Conservation (phyloP, 2,797 vertebrate genomes). For the Toxotes lorentzi region DNA sequence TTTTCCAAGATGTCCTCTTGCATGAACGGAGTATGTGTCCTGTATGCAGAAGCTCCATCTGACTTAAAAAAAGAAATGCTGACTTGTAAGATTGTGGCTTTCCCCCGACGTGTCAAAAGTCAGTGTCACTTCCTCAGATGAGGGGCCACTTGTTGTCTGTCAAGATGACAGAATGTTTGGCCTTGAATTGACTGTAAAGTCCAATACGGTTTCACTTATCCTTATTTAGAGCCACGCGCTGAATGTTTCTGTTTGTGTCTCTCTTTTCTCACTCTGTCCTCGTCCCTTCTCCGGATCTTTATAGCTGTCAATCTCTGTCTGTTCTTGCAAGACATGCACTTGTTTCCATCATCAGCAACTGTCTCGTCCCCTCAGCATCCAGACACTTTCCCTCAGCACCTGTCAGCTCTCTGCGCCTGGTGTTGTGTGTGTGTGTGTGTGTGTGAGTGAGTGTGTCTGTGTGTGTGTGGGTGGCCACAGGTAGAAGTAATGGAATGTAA, state of each 20-base stretch:
- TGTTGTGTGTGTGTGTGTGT: slow-evolving; percentile 20
- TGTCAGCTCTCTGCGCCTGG: slow-evolving; percentile 45
- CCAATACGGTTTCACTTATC: not conserved
- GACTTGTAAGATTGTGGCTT: slow-evolving; percentile 44
- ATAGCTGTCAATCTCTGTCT: slow-evolving; percentile 56
- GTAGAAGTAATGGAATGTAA: slow-evolving; percentile 69
- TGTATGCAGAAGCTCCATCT: slow-evolving; percentile 49
- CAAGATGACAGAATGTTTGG: slow-evolving; percentile 40
- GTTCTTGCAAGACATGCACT: slow-evolving; percentile 38
- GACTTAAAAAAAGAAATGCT: slow-evolving; percentile 62
- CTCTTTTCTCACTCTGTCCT: slow-evolving; percentile 36
- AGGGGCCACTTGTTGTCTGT: slow-evolving; percentile 21
- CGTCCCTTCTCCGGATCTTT: slow-evolving; percentile 33
- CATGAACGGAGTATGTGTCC: slow-evolving; percentile 2
- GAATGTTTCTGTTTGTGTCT: slow-evolving; percentile 27
- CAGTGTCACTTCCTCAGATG: slow-evolving; percentile 61
- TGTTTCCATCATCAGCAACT: slow-evolving; percentile 57
- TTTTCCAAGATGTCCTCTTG: not conserved
- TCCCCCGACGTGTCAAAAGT: slow-evolving; percentile 41
- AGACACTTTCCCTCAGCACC: slow-evolving; percentile 61
- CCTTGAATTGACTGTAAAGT: slow-evolving; percentile 37
- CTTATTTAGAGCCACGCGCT: not conserved
- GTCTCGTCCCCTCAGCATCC: slow-evolving; percentile 57
- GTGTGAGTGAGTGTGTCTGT: slow-evolving; percentile 16
- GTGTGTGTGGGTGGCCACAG: slow-evolving; percentile 49